Conservation (phyloP, 2,797 vertebrate species). For the Chelmon rostratus region DNA sequence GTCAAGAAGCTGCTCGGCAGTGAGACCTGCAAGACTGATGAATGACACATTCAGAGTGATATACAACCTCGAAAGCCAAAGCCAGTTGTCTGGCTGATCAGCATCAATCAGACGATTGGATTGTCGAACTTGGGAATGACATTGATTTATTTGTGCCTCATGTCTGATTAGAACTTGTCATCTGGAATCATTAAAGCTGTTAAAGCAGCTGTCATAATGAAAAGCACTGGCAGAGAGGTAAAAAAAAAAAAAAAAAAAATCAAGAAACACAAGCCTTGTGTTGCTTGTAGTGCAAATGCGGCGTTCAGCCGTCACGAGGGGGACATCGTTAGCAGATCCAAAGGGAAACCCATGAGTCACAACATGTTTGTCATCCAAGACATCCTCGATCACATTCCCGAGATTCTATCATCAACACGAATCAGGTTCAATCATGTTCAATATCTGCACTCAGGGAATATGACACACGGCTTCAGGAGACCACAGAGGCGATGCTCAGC, state of each 20-base stretch:
- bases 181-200: not conserved
- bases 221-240: not conserved
- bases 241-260: not conserved
- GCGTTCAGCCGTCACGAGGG: not conserved
- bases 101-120: not conserved
- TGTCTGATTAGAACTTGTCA: not conserved
- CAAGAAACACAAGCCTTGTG: too few relatives aligned
- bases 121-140: not conserved
- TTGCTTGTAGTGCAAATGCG: not conserved
- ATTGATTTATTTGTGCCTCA: not conserved
- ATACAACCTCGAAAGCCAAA: not conserved
- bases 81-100: not conserved
- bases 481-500: not conserved
- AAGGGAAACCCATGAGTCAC: constrained; percentile 16
- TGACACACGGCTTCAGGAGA: constrained; percentile 1
- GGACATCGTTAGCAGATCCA: constrained; percentile 7
- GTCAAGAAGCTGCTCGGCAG: not conserved
- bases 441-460: not conserved
- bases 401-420: not conserved
- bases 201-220: not conserved
- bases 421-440: constrained; percentile 11
- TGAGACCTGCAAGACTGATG: not conserved
- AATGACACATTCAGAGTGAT: not conserved
- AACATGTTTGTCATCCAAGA: constrained; percentile 20
- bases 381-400: not conserved